Base-by-base conservation (phyloP, 2,888 invertebrate species). In the Baccha elongata region DNA sequence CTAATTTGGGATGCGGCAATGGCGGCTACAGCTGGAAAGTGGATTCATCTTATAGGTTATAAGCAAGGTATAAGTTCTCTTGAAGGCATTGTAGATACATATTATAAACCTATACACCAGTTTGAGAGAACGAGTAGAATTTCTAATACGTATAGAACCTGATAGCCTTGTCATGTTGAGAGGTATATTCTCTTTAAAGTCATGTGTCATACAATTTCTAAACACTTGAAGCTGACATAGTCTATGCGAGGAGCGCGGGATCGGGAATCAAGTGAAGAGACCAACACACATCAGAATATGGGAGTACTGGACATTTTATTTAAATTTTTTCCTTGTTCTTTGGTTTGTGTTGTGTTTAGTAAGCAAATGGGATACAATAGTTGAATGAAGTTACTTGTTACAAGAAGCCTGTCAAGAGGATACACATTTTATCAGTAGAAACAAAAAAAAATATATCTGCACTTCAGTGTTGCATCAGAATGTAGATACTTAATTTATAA, bases 201-300 rank as follows among this genome's bases (percentile, higher is more conserved):
- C 72, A 68, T 74, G 74, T 80, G 79, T 80, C 79, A 68, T 69
- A 80, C 79, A 50, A n/a, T 58, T 74, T 68, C 62, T 35, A 74
- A 68, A 48, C 79, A 74, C 68, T 67, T 72, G 73, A 64, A 42
- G 68, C 64, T 62, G 53, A 42, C 48, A 64, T 55, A 58, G 50
- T 23, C 58, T 17, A 26, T 5, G 13, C 13, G 52, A 35, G 7
- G 29, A 32, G 32, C 32, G n/a, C n/a, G n/a, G n/a, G n/a, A 15
- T 23, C n/a, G 21, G 26, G 42, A 32, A 35, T 13, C 26, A 26
- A 37, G 11, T 23, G n/a, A 37, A 37, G 11, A 21, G 23, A 21
- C 11, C 7, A 46, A 19, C 23, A 46, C 10, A 55, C 35, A 13
- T 53, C 35, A 4, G 19, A 11, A 53, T 17, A 23, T 37, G 19